Evolutionary conservation across 2,888 invertebrate genomes (phyloP), one percentile per base, ranked within the genome.

Genomic region (Diarsia dahlii): DNA sequence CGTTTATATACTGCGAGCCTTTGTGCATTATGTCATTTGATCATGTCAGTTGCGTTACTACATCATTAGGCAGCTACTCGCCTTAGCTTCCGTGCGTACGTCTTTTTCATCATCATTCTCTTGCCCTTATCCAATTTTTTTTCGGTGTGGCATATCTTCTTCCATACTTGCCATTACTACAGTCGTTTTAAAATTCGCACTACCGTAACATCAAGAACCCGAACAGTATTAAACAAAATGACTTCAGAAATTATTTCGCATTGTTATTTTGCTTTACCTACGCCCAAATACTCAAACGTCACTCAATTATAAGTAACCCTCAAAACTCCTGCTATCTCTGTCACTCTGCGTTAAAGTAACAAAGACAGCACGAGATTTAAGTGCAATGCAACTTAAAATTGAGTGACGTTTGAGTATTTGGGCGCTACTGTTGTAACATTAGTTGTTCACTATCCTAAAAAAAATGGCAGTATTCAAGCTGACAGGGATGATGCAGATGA

Each of bases 1-100:
- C 77, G 81, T 91, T 92, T 91, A 89, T 90, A 91, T 92, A 92
- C 80, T 79, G 81, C 85, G 80, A 89, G 87, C 83, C 88, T 88
- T 80, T 76, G 78, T 82, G 80, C 84, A 80, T 87, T 5, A 80
- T 85, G 81, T 82, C 84, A 81, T 87, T 86, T 23, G 60, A 34
- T 60, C 28, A 60, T 18, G 3, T 58, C 28, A 3, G 9, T 60
- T 60, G 18, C 18, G 13, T 56, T 56, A 23, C 54, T 56, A 12
- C 4, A 54, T n/a, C 39, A 39, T 8, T 54, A 12, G 46, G 34
- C 10, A 20, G 15, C 18, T 60, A 73, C 69, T 78, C 56, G 69
- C 73, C 76, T 83, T 77, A 71, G 68, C 66, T 81, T 73, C 63
- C 12, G 39, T 39, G 5, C 39, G 39, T 39, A 54, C 28, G 28